These are phyloP conservation scores for Catagonus wagneri DNA, from an alignment of 2,113 vertebrate genomes.

Conservation along the genomic window DNA sequence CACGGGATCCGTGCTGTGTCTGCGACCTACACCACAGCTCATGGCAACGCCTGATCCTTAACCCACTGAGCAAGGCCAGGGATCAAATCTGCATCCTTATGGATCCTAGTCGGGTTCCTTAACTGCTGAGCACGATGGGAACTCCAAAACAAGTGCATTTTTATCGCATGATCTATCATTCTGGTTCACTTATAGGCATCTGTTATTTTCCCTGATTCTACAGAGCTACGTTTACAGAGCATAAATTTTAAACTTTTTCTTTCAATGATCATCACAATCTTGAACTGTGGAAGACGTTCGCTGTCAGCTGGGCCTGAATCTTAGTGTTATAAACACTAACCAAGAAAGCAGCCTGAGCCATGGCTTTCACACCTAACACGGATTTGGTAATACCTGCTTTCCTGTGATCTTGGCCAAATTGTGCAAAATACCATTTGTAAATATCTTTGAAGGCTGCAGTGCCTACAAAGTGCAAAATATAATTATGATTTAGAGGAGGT, in stretches of 20 bases:
- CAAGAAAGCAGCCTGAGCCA: background rate
- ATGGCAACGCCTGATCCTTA: no score
- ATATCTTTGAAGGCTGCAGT: background rate
- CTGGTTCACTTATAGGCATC: background rate
- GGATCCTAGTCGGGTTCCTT: no score
- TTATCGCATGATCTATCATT: background rate
- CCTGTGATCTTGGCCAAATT: background rate
- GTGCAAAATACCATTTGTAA: background rate
- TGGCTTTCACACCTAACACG: background rate
- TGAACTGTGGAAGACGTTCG: background rate
- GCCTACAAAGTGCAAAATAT: background rate
- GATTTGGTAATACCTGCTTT: background rate
- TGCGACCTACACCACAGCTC: no score
- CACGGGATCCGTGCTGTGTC: no score
- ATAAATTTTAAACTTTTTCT: constrained; percentile 11
- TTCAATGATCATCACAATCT: background rate
- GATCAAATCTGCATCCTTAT: no score
- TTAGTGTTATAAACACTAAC: background rate
- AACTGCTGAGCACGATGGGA: no score
- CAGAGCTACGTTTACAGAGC: background rate
- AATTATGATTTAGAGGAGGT: background rate
- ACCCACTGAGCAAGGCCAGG: no score
- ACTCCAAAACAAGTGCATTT: background rate
- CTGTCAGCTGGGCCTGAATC: background rate
- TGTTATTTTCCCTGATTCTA: background rate